Percentiles rank a stretch among this genome's conserved stretches.
phyloP scores from a whole-genome alignment of 2,113 vertebrate genomes.

The Python bivittatus region DNA sequence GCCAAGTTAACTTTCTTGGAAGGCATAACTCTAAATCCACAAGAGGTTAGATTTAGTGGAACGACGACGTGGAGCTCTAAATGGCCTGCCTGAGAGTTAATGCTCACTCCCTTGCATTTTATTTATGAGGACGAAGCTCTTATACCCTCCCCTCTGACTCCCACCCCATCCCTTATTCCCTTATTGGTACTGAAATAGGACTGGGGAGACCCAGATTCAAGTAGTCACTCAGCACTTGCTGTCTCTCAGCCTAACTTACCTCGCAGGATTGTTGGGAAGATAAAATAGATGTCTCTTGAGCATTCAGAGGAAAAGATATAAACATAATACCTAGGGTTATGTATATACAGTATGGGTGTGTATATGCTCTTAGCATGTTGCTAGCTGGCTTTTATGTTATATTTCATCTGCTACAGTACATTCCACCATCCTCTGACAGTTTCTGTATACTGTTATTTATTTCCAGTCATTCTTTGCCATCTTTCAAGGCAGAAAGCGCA shows the following conservation, averaged over 20 bases:
- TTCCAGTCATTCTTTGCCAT: background rate
- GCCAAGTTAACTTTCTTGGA: background rate
- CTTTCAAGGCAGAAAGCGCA: background rate
- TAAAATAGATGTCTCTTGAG: background rate
- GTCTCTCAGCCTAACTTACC: background rate
- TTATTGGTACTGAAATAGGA: background rate
- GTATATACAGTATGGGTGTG: background rate
- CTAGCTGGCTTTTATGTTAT: background rate
- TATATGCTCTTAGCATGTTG: background rate
- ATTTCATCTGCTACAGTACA: background rate
- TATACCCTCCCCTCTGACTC: background rate
- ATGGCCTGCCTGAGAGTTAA: background rate
- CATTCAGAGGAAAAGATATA: background rate
- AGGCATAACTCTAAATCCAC: background rate
- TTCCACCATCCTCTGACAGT: background rate
- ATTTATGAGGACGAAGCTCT: background rate
- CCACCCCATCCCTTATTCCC: too few relatives aligned
- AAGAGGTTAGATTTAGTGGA: background rate
- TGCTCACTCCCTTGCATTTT: background rate
- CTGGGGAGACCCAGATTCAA: background rate
- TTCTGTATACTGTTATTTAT: background rate
- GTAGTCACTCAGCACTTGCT: background rate
- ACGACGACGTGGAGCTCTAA: background rate
- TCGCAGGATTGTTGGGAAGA: background rate
- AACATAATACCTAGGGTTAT: background rate